phyloP scores from a whole-genome alignment of 2,888 invertebrate species.

The Drosophila acutilabella region DNA sequence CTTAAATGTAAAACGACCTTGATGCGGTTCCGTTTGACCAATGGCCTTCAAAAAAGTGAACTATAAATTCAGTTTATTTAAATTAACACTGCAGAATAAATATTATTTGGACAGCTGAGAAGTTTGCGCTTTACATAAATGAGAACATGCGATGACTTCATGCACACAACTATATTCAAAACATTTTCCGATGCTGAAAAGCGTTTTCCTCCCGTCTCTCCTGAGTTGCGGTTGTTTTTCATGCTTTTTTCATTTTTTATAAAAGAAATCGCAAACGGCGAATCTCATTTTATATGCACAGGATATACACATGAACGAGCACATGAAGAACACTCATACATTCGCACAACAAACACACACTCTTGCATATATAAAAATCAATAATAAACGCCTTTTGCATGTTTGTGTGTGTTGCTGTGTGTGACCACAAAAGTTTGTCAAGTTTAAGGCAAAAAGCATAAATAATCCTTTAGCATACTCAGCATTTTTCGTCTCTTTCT shows the following conservation, averaged over 20 bases:
- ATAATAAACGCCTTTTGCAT: constrained; percentile 42
- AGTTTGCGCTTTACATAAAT: constrained; percentile 2
- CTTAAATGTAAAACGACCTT: constrained; percentile 27
- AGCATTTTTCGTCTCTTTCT: constrained; percentile 1
- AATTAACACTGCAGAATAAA: constrained; percentile 6
- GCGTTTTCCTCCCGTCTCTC: neutral
- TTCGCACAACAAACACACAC: constrained; percentile 8
- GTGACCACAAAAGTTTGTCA: constrained; percentile 62
- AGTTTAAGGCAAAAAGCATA: constrained; percentile 66
- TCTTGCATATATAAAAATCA: constrained; percentile 38
- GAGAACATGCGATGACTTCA: constrained; percentile 23
- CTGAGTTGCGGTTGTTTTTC: neutral
- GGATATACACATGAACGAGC: constrained; percentile 28
- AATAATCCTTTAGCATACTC: constrained; percentile 57
- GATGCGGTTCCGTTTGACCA: constrained; percentile 6
- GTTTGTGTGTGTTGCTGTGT: constrained; percentile 20
- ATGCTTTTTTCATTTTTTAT: constrained; percentile 8
- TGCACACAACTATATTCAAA: neutral
- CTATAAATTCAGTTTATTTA: constrained; percentile 6
- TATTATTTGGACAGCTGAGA: constrained; percentile 9
- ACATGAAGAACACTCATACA: constrained; percentile 7
- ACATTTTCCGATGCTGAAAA: constrained; percentile 9
- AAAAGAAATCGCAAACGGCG: constrained; percentile 29
- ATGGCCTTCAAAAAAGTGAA: neutral
- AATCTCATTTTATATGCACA: constrained; percentile 53